Evolutionary conservation across 2,797 vertebrate species (phyloP).

Genomic region (Pseudomugil tenellus): DNA sequence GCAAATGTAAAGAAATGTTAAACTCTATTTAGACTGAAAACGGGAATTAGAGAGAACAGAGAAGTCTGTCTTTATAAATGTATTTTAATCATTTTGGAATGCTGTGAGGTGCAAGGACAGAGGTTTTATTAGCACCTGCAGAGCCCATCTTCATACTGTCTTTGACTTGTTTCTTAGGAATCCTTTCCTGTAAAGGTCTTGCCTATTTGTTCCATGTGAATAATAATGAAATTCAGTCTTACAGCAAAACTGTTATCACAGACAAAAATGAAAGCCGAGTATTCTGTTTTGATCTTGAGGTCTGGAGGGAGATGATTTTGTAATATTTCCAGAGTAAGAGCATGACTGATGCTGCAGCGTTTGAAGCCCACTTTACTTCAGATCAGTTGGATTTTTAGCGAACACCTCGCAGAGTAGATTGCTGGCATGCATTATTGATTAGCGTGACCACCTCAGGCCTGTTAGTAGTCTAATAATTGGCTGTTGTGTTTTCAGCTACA

Average conservation of each 20-base stretch:
- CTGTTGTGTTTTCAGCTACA: conserved; percentile 47
- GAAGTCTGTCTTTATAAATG: conserved; percentile 15
- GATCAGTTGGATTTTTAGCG: conserved; percentile 24
- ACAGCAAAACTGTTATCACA: not conserved
- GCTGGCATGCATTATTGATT: conserved; percentile 57
- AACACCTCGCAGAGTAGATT: conserved; percentile 24
- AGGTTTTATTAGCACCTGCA: conserved; percentile 35
- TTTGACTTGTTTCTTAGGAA: not conserved
- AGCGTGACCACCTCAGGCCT: conserved; percentile 30
- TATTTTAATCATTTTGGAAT: conserved; percentile 41
- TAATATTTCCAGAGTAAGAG: conserved; percentile 1
- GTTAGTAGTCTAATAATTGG: conserved; percentile 45
- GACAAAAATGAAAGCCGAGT: not conserved
- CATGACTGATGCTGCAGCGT: not conserved
- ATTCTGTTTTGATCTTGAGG: not conserved
- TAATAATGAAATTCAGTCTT: conserved; percentile 15
- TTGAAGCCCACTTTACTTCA: conserved; percentile 7
- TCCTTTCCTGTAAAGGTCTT: conserved; percentile 15
- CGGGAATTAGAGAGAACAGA: conserved; percentile 4
- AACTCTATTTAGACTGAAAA: conserved; percentile 14
- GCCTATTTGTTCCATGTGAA: conserved; percentile 17
- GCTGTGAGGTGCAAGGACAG: conserved; percentile 44
- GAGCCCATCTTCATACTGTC: conserved; percentile 16
- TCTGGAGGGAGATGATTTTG: not conserved
- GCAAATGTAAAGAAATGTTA: conserved; percentile 41